Base-by-base conservation (phyloP, 1,140 invertebrate genomes). In the Panagrolaimus sp. region DNA sequence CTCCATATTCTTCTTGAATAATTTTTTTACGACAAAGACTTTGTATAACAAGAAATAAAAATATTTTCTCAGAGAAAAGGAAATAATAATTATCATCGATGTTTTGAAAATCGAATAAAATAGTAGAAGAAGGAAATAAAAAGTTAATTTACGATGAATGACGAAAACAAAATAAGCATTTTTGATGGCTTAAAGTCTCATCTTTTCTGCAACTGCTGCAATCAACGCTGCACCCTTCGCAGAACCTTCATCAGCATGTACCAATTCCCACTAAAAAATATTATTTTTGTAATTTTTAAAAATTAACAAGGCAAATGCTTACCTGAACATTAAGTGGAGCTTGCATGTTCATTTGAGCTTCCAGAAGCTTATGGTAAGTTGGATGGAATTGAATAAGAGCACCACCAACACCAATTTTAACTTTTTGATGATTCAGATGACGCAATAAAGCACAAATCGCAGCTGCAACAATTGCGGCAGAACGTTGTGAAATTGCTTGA, bases 331-430 rank as follows among this genome's bases (percentile, higher is more conserved):
- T 71, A 3, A 74, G 38, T 8, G 80, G 80, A 4, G 80, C 82
- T 46, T 83, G 46, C 10, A 67, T 64, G 28, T 77, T 74, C 8
- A 82, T 62, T 46, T 83, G 75, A 12, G 68, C 46, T 65, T 82
- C 75, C 9, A 82, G 65, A 44, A 83, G 70, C 14, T 71, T 70
- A 48, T 83, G 76, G 62, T 83, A 82, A 12, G 78, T 81, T 0
- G 80, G 80, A 62, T 82, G 80, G 71, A 83, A 82, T 69, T 73
- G 79, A 63, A 82, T 83, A 10, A 82, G 72, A 10, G 80, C 80
- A 47, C 80, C 80, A 45, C 80, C 80, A 24, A 82, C 80, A 15
- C 80, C 80, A 62, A 82, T 78, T 63, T 83, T 83, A 28, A 82
- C 71, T 1, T 68, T 71, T 17, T 43, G 21, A 14, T 67, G 71